These are phyloP conservation scores for Epinephelus malabaricus DNA, from an alignment of 2,797 vertebrate genomes.

Conservation along the genomic window DNA sequence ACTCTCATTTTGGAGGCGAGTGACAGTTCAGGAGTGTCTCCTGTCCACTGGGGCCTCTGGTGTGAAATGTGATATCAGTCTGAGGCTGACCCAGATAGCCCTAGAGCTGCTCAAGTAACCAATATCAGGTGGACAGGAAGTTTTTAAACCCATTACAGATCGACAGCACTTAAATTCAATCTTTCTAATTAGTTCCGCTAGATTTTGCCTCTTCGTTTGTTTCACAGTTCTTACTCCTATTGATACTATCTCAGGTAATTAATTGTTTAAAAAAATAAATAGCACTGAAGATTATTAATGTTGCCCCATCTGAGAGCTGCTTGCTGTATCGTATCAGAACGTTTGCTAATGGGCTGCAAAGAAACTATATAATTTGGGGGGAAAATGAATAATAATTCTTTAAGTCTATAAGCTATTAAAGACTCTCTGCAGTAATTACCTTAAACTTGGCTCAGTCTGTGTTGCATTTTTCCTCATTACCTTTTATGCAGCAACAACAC, in stretches of 20 bases:
- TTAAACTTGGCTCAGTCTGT: not conserved
- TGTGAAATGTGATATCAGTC: conserved; percentile 59
- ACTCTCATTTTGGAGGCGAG: conserved; percentile 66
- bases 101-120: conserved; percentile 27
- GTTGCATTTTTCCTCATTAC: not conserved
- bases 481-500: not conserved
- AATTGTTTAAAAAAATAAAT: conserved; percentile 1
- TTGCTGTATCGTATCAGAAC: conserved; percentile 7
- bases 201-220: conserved; percentile 20
- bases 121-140: conserved; percentile 56
- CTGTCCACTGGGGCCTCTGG: conserved; percentile 58
- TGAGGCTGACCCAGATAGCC: conserved; percentile 49
- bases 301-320: not conserved
- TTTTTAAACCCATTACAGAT: conserved; percentile 43
- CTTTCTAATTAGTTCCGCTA: conserved; percentile 55
- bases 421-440: not conserved
- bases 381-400: not conserved
- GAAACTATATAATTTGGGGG: not conserved
- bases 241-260: conserved; percentile 41
- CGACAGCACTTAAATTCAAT: conserved; percentile 12
- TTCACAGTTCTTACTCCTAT: not conserved
- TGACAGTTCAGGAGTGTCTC: conserved; percentile 77
- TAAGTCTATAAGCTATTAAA: not conserved
- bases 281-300: not conserved
- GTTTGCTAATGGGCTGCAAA: not conserved